A percentile compares a stretch with the other conserved stretches of the same genome.
phyloP scores from a whole-genome alignment of 2,888 invertebrate genomes.

The Micoletzkya japonica region DNA sequence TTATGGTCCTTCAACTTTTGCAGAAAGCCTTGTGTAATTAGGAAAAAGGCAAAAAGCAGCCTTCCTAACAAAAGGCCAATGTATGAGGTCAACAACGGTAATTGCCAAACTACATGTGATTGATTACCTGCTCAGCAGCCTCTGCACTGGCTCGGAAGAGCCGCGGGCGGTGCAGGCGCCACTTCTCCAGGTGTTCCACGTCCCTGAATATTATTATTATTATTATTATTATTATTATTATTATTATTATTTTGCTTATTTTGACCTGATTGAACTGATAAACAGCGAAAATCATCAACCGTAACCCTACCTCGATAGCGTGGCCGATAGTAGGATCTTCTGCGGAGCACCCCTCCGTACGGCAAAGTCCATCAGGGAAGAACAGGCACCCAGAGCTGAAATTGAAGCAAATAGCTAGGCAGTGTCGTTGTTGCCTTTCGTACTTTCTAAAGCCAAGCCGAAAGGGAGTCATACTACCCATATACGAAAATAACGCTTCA shows the following conservation, averaged over 20 bases:
- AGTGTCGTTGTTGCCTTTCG: not conserved
- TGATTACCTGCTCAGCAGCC: conserved; percentile 23
- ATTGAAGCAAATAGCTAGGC: not conserved
- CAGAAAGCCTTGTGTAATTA: too few relatives aligned
- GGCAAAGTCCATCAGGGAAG: conserved; percentile 39
- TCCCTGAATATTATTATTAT: conserved; percentile 77
- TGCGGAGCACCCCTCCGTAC: conserved; percentile 69
- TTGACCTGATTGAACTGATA: too few relatives aligned
- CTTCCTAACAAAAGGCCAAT: too few relatives aligned
- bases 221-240: not conserved
- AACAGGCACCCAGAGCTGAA: conserved; percentile 5
- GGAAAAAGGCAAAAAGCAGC: too few relatives aligned
- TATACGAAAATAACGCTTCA: not conserved
- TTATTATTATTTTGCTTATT: too few relatives aligned
- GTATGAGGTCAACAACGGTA: too few relatives aligned
- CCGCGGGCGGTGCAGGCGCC: conserved; percentile 87
- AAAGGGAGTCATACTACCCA: not conserved
- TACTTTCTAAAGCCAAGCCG: not conserved
- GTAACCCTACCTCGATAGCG: conserved; percentile 65
- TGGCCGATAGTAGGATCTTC: conserved; percentile 94
- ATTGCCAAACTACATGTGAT: too few relatives aligned
- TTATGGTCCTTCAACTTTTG: too few relatives aligned
- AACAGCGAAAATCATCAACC: conserved; percentile 30
- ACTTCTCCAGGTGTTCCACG: conserved; percentile 87
- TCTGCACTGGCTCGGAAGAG: conserved; percentile 71